phyloP scores from a whole-genome alignment of 2,888 invertebrate genomes.

The Ichneumoninae sp. region DNA sequence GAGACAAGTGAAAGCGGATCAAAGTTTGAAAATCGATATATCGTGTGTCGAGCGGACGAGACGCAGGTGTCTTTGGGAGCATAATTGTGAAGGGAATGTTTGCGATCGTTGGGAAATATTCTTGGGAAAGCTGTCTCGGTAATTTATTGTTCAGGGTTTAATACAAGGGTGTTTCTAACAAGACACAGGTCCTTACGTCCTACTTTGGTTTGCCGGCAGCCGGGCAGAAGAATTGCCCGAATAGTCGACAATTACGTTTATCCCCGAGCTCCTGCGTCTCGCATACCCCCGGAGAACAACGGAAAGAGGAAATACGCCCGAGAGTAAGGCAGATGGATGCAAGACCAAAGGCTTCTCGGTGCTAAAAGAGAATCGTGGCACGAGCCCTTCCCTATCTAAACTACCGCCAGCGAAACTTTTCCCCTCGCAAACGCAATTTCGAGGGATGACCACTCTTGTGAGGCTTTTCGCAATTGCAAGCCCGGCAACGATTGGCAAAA shows the following conservation, averaged over 20 bases:
- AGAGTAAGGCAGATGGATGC: not conserved
- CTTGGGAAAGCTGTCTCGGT: not conserved
- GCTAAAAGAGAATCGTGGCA: not conserved
- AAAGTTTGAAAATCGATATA: not conserved
- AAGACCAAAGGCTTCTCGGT: not conserved
- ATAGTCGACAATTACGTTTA: constrained; percentile 2
- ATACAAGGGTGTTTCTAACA: not conserved
- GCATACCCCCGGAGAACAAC: not conserved
- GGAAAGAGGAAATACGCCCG: not conserved
- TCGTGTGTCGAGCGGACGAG: not conserved
- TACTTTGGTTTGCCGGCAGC: not conserved
- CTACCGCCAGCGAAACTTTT: not conserved
- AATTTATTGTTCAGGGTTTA: constrained; percentile 21
- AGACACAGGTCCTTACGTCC: not conserved
- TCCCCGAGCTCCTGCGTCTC: not conserved
- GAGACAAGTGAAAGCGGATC: not conserved
- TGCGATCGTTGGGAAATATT: not conserved
- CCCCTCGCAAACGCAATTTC: constrained; percentile 13
- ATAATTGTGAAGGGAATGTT: not conserved
- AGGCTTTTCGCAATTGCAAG: not conserved
- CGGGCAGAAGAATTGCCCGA: not conserved
- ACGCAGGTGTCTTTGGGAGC: not conserved
- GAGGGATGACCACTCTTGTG: constrained; percentile 2
- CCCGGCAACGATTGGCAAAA: not conserved
- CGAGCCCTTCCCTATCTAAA: constrained; percentile 1